Evolutionary conservation across 2,888 invertebrate species (phyloP).

Genomic region (Pachydiplax longipennis): DNA sequence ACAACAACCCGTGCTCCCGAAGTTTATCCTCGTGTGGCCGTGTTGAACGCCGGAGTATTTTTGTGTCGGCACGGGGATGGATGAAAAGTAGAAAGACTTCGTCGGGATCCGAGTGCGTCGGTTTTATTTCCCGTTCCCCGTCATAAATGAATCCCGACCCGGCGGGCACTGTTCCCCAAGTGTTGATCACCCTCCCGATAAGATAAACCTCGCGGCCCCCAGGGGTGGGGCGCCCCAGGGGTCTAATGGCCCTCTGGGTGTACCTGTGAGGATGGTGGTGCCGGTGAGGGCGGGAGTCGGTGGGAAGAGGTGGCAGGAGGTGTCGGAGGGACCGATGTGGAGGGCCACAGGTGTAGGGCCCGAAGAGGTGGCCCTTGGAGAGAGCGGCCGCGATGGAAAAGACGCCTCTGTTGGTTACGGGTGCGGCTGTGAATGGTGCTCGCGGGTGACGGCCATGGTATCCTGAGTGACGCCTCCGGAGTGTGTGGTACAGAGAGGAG

Average conservation of each 20-base stretch:
- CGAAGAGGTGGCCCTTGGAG: neutral
- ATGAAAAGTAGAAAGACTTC: neutral
- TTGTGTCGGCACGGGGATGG: neutral
- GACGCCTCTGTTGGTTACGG: neutral
- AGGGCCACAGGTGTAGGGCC: neutral
- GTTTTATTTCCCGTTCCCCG: neutral
- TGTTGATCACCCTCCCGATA: neutral
- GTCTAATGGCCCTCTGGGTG: neutral
- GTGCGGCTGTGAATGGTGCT: neutral
- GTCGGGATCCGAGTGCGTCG: neutral
- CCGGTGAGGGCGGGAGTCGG: neutral
- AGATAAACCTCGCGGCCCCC: neutral
- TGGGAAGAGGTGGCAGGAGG: neutral
- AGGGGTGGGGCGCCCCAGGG: conserved; percentile 11
- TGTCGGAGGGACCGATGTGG: neutral
- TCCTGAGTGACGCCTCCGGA: neutral
- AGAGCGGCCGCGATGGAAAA: neutral
- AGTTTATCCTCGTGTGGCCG: neutral
- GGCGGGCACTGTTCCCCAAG: neutral
- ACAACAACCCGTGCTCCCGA: neutral
- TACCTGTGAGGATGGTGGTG: neutral
- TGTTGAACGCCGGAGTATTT: neutral
- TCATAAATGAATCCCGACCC: neutral
- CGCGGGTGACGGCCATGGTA: neutral
- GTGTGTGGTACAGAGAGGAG: neutral